Conservation (phyloP, 2,113 vertebrate genomes). For the Spizaetus ornatus region DNA sequence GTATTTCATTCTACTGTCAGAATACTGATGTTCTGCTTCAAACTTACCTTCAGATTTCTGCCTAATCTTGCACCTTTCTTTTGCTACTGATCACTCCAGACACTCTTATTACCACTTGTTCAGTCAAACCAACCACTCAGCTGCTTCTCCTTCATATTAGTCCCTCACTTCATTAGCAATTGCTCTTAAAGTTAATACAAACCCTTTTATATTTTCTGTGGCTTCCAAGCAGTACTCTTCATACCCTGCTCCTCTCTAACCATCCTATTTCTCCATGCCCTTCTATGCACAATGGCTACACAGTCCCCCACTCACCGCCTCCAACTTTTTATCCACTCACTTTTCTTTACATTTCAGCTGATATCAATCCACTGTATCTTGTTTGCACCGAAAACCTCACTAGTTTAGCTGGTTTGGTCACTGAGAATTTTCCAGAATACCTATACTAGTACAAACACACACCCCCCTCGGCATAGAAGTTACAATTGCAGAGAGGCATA, state of each 20-base stretch:
- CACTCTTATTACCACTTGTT: neutral
- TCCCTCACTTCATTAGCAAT: neutral
- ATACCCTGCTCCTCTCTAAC: neutral
- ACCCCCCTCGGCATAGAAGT: accelerated
- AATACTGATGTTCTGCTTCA: neutral
- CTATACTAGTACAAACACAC: neutral
- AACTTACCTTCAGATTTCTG: neutral
- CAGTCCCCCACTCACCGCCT: neutral
- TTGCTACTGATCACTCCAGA: neutral
- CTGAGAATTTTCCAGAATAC: neutral
- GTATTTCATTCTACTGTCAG: neutral
- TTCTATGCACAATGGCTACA: neutral
- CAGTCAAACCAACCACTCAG: neutral
- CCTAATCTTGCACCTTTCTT: neutral
- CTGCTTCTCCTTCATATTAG: neutral
- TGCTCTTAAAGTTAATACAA: neutral
- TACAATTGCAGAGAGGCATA: neutral
- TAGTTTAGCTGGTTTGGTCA: neutral
- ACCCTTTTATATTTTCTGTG: neutral
- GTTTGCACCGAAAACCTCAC: neutral
- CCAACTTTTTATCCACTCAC: neutral
- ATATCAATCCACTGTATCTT: neutral
- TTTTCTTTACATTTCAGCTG: neutral
- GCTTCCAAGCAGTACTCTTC: neutral
- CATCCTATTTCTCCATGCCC: neutral